These are phyloP conservation scores for Tragelaphus imberbis DNA, from an alignment of 2,113 vertebrate genomes.

Conservation along the genomic window DNA sequence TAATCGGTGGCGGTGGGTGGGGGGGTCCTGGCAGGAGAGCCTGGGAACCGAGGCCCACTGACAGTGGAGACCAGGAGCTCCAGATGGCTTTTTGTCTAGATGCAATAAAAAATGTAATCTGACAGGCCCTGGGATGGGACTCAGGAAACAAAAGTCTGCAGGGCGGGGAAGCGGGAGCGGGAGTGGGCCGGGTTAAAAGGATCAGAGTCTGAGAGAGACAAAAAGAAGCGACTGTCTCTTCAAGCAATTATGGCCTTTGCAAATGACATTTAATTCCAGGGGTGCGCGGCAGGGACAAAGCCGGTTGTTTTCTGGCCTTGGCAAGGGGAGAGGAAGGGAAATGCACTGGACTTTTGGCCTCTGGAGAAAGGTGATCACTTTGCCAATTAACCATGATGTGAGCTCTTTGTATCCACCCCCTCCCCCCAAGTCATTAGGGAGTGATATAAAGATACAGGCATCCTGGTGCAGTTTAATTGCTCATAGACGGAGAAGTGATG, in stretches of 20 bases:
- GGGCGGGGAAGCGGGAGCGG: not conserved
- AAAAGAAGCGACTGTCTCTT: constrained; percentile 24
- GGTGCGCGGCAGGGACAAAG: constrained; percentile 53
- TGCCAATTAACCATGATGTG: constrained; percentile 72
- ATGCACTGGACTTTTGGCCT: constrained; percentile 38
- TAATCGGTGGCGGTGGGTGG: not conserved
- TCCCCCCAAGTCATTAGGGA: constrained; percentile 66
- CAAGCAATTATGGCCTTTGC: constrained; percentile 34
- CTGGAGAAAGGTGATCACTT: constrained; percentile 75
- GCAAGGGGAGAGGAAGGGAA: constrained; percentile 67
- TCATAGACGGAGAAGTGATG: constrained; percentile 74
- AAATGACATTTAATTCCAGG: constrained; percentile 54
- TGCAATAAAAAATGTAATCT: constrained; percentile 78
- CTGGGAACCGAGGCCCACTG: constrained; percentile 49
- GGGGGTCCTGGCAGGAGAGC: constrained; percentile 58
- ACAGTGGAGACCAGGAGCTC: constrained; percentile 62
- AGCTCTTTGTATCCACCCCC: not conserved
- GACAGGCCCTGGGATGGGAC: constrained; percentile 74
- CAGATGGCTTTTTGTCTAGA: constrained; percentile 79
- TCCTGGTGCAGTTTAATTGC: constrained; percentile 79
- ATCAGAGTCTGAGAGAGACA: constrained; percentile 51
- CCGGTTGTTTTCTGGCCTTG: constrained; percentile 39
- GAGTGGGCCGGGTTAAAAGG: constrained; percentile 53
- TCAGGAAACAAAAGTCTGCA: constrained; percentile 47
- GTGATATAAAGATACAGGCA: constrained; percentile 73